Percentiles rank a stretch among this genome's conserved stretches.
Evolutionary conservation across 2,888 invertebrate species (phyloP).

Genomic region (Frankliniella fusca): DNA sequence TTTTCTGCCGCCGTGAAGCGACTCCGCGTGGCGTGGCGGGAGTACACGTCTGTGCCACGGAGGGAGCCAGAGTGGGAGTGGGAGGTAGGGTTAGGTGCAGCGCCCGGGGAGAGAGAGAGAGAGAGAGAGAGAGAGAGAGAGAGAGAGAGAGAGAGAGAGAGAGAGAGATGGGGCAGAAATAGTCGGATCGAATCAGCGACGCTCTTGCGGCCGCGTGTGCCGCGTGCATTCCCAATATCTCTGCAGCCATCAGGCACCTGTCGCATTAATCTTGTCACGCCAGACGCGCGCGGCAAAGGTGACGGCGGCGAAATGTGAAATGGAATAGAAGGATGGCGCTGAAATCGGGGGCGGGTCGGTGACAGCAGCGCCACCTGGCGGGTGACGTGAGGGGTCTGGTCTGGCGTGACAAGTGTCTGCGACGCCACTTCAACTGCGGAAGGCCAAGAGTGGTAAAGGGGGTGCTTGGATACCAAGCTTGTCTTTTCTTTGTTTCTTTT

Average conservation of each 20-base stretch:
- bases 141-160: too few relatives aligned
- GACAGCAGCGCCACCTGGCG: too few relatives aligned
- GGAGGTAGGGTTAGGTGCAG: neutral
- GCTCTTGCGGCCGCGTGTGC: neutral
- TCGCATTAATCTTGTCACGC: conserved; percentile 20
- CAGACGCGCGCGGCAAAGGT: neutral
- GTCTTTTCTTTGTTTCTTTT: too few relatives aligned
- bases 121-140: neutral
- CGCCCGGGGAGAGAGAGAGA: neutral
- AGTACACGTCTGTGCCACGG: too few relatives aligned
- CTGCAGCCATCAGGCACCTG: conserved; percentile 17
- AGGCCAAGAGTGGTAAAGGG: too few relatives aligned
- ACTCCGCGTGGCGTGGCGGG: too few relatives aligned
- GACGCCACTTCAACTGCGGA: too few relatives aligned
- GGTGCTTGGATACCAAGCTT: too few relatives aligned
- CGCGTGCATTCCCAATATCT: conserved; percentile 19
- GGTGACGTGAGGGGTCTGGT: too few relatives aligned
- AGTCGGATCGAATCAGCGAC: too few relatives aligned
- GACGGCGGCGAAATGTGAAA: neutral
- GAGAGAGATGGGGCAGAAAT: neutral
- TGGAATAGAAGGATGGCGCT: neutral
- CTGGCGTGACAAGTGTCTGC: too few relatives aligned
- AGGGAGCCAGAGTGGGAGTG: neutral
- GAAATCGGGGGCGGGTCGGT: neutral
- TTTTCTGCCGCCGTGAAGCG: too few relatives aligned